Conservation (phyloP, 2,113 vertebrate genomes). For the Dasyprocta punctata region DNA sequence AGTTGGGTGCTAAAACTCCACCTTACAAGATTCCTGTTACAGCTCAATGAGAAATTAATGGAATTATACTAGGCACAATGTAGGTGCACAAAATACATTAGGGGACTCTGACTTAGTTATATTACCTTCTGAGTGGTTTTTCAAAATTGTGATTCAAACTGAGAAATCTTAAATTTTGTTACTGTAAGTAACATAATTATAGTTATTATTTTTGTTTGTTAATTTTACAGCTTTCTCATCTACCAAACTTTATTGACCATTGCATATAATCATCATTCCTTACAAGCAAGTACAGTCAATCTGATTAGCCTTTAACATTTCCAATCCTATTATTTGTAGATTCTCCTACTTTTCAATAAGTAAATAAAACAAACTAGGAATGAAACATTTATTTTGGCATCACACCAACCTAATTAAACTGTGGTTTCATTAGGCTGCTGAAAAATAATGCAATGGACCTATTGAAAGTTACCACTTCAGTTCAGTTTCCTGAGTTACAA, state of each 20-base stretch:
- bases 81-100: background rate
- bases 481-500: constrained; percentile 56
- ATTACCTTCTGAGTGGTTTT: background rate
- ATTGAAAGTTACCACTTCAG: constrained; percentile 79
- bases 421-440: constrained; percentile 73
- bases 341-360: constrained; percentile 77
- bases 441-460: constrained; percentile 79
- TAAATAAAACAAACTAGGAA: constrained; percentile 82
- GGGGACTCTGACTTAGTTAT: background rate
- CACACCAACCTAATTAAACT: constrained; percentile 74
- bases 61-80: too few species aligned
- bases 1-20: background rate
- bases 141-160: background rate
- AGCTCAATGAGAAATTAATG: background rate
- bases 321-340: constrained; percentile 67
- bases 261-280: constrained; percentile 5
- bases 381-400: constrained; percentile 80
- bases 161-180: background rate
- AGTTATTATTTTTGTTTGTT: background rate
- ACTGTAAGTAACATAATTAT: background rate
- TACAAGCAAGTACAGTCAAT: constrained; percentile 48
- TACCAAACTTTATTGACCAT: background rate
- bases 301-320: constrained; percentile 71
- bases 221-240: constrained; percentile 30
- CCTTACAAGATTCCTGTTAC: background rate